phyloP scores from a whole-genome alignment of 2,888 invertebrate species.

The Hipparchia sbordonii region DNA sequence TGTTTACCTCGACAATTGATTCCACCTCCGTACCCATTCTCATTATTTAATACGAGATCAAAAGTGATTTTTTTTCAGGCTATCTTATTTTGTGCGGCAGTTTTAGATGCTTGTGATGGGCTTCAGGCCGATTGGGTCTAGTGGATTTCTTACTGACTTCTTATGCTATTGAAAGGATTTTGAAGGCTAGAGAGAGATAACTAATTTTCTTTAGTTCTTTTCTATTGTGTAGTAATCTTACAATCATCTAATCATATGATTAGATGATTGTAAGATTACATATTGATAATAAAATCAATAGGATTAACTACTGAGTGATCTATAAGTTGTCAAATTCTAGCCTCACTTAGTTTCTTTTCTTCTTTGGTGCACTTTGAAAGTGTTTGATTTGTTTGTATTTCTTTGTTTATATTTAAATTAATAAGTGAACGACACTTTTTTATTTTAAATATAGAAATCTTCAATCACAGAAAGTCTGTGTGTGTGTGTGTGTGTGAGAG shows the following conservation, averaged over 20 bases:
- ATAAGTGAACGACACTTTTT: no score
- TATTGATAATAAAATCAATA: neutral
- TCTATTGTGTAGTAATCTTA: neutral
- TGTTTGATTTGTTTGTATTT: no score
- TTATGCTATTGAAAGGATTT: slow-evolving; percentile 17
- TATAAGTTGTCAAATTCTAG: no score
- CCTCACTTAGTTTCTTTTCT: neutral
- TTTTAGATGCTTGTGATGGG: slow-evolving; percentile 33
- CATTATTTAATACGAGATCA: slow-evolving; percentile 72
- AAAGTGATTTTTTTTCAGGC: slow-evolving; percentile 43
- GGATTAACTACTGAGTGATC: neutral
- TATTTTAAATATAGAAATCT: no score
- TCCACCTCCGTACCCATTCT: slow-evolving; percentile 52
- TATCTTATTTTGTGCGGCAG: slow-evolving; percentile 40
- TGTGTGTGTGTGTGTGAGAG: no score
- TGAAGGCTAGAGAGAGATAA: neutral
- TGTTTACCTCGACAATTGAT: slow-evolving; percentile 69
- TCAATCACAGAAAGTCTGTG: no score
- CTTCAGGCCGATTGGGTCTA: slow-evolving; percentile 22
- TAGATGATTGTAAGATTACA: no score
- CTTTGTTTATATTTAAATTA: no score
- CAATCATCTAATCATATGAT: neutral
- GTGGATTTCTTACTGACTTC: slow-evolving; percentile 17
- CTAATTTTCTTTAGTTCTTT: neutral
- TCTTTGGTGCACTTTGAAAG: neutral